A percentile compares a stretch with the other conserved stretches of the same genome.
phyloP scores from a whole-genome alignment of 2,888 invertebrate genomes.

The Cabera pusaria region DNA sequence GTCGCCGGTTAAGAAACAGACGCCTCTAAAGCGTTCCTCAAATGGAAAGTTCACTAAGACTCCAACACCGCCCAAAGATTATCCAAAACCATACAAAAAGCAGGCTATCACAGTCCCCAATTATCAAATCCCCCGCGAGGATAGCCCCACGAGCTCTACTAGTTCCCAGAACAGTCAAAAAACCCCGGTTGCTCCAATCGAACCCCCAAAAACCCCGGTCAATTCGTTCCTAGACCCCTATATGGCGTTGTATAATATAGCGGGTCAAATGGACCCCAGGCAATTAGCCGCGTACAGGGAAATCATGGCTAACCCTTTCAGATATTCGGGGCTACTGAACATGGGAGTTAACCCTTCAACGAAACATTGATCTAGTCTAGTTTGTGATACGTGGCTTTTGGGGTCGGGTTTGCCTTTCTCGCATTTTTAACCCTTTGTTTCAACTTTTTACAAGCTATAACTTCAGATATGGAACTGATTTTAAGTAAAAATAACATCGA shows the following conservation, averaged over 20 bases:
- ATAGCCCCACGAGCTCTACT: slow-evolving; percentile 55
- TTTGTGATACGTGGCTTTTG: slow-evolving; percentile 28
- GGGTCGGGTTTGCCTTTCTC: slow-evolving; percentile 4
- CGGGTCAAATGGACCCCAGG: slow-evolving; percentile 67
- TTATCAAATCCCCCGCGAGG: slow-evolving; percentile 61
- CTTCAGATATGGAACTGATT: too few relatives aligned
- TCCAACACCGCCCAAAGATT: slow-evolving; percentile 64
- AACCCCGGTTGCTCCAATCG: slow-evolving; percentile 28
- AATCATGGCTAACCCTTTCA: slow-evolving; percentile 62
- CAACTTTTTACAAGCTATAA: too few relatives aligned
- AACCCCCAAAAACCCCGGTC: slow-evolving; percentile 49
- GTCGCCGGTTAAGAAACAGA: slow-evolving; percentile 52
- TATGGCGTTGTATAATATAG: slow-evolving; percentile 67
- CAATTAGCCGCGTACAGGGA: slow-evolving; percentile 73
- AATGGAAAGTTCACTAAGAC: slow-evolving; percentile 83
- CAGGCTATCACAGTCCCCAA: slow-evolving; percentile 58
- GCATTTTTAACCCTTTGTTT: not conserved
- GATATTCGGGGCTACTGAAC: slow-evolving; percentile 61
- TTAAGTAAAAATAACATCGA: not conserved
- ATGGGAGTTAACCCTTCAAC: slow-evolving; percentile 70
- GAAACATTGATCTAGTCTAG: slow-evolving; percentile 59
- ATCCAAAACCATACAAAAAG: slow-evolving; percentile 49
- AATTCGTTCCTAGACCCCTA: slow-evolving; percentile 66
- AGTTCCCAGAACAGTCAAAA: slow-evolving; percentile 46
- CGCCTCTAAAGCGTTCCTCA: slow-evolving; percentile 76